phyloP scores from a whole-genome alignment of 2,888 invertebrate genomes.

The Macrostomum cliftonense region DNA sequence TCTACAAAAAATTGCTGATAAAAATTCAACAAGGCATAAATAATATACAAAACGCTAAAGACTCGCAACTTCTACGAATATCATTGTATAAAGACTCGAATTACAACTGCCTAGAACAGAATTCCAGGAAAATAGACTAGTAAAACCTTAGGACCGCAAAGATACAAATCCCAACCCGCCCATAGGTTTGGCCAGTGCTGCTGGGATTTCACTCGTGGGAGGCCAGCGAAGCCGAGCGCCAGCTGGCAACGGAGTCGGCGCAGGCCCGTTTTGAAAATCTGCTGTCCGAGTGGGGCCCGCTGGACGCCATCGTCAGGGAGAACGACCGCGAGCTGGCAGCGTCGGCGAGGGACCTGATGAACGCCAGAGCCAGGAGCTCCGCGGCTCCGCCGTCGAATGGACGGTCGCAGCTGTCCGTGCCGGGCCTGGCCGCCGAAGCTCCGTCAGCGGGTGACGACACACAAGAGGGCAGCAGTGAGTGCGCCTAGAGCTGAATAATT shows the following conservation, averaged over 20 bases:
- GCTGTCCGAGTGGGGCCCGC: constrained; percentile 84
- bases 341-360: constrained; percentile 53
- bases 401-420: constrained; percentile 1
- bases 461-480: too few species aligned
- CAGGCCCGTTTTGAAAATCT: constrained; percentile 64
- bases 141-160: too few species aligned
- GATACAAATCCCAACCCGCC: neutral
- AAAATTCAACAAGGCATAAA: too few species aligned
- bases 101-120: too few species aligned
- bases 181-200: constrained; percentile 64
- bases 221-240: constrained; percentile 19
- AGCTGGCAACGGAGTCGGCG: constrained; percentile 29
- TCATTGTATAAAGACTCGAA: too few species aligned
- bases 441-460: constrained; percentile 22
- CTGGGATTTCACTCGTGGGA: constrained; percentile 60
- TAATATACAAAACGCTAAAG: too few species aligned
- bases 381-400: constrained; percentile 32
- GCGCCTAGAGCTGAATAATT: too few species aligned
- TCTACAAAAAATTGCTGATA: too few species aligned
- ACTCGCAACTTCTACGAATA: too few species aligned
- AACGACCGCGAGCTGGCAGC: constrained; percentile 39
- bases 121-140: too few species aligned
- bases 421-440: constrained; percentile 43
- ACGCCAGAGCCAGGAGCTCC: constrained; percentile 40
- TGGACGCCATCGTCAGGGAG: constrained; percentile 63